Evolutionary conservation across 1,140 invertebrate genomes (phyloP), one percentile per base, ranked within the genome.

Genomic region (Ditylenchus dipsaci): DNA sequence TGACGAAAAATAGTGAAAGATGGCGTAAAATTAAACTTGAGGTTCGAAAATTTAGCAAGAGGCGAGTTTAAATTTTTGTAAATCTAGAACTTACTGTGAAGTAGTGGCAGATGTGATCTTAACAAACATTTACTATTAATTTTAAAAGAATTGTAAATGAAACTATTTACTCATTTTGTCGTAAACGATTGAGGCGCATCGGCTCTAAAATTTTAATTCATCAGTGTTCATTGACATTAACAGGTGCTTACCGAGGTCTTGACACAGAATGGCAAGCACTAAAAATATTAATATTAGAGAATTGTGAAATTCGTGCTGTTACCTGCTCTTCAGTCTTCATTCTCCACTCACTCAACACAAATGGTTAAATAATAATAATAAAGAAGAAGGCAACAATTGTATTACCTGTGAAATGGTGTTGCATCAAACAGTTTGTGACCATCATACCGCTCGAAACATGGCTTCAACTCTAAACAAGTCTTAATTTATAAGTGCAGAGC

Each of bases 371-470:
- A n/a, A n/a, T n/a, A n/a, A n/a, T n/a, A n/a, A n/a, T n/a, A n/a
- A n/a, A n/a, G n/a, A n/a, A n/a, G n/a, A n/a, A n/a, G n/a, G n/a
- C n/a, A n/a, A n/a, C n/a, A n/a, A n/a, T n/a, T n/a, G n/a, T n/a
- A n/a, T n/a, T 38, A 53, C 49, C 49, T 71, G 43, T 78, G 77
- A 61, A 72, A 80, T 11, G 77, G 78, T n/a, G 43, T 29, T 3
- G 77, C 33, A 30, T 75, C 68, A 8, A 75, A 63, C 7, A 78
- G 58, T 43, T 78, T 79, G 56, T 71, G 65, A 30, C 76, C 68
- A 30, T 82, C 56, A 65, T 78, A 78, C n/a, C 78, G 45, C 45
- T 78, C 77, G 63, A 78, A 78, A 57, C 77, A 78, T 29, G 78
- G 78, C n/a, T 82, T 79, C 19, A 78, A 63, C 9, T 65, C 77